Evolutionary conservation across 35 echinoderm and acorn worm genomes (phyloP).

Genomic region (Patiria miniata): DNA sequence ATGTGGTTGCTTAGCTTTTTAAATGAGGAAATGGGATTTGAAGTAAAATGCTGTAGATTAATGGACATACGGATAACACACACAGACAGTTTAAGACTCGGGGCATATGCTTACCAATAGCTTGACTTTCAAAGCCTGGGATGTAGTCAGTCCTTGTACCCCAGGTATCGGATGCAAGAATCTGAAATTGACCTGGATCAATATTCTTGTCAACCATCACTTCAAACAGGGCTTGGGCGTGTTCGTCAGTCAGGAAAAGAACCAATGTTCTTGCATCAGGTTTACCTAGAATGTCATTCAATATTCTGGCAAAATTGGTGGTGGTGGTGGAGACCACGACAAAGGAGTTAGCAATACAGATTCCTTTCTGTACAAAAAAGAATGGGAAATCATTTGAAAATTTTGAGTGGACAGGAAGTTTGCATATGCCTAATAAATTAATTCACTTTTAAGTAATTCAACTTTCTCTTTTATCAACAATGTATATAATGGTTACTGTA

Average conservation of each 20-base stretch:
- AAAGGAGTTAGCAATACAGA: neutral
- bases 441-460: neutral
- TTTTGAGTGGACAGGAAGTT: neutral
- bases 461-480: neutral
- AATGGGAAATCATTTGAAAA: neutral
- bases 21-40: too few relatives aligned
- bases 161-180: constrained; percentile 11
- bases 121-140: neutral
- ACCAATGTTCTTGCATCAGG: neutral
- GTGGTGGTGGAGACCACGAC: neutral
- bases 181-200: neutral
- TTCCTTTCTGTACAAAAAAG: neutral
- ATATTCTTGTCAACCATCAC: neutral
- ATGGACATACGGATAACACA: too few relatives aligned
- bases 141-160: neutral
- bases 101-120: neutral
- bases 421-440: neutral
- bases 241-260: neutral
- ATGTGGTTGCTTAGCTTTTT: too few relatives aligned
- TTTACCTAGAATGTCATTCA: neutral
- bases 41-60: too few relatives aligned
- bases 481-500: too few relatives aligned
- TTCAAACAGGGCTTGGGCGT: neutral
- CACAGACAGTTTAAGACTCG: neutral
- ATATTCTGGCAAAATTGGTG: neutral